Evolutionary conservation across 2,888 invertebrate genomes (phyloP), one percentile per base, ranked within the genome.

Genomic region (Macrosoma leucophasiata): DNA sequence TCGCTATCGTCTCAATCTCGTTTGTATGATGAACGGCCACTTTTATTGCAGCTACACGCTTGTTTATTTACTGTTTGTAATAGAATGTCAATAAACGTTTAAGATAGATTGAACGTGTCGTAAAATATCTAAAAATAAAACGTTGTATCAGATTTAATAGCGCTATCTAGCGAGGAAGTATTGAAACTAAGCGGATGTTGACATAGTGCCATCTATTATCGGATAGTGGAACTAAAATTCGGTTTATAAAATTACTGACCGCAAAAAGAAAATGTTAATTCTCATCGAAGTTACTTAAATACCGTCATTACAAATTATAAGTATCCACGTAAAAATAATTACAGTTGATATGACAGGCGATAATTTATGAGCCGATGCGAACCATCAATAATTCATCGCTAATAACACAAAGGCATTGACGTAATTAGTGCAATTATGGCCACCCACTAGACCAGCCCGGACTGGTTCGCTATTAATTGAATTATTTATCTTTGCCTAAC

Each of bases 371-470:
- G 58, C 57, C 55, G 58, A 64, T 59, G 62, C 62, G 48, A 58
- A 53, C 48, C 67, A 77, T 77, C 75, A 76, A 79, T 78, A 78
- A 79, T 78, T 82, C 77, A 81, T 81, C 60, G 58, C 62, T 71
- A 73, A 72, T 76, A 72, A 69, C 64, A 69, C 60, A 63, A 69
- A 63, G 63, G 66, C 65, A 71, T 67, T 74, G 79, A 74, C 69
- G 68, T 79, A 78, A 81, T 81, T 79, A 81, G 73, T 62, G 70
- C 76, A 78, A 78, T 79, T 75, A 78, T 55, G 82, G 61, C 82
- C 81, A 77, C 82, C 79, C 78, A 76, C 64, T n/a, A 51, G 61
- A 61, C 66, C 53, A 55, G 42, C 55, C 51, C 52, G 58, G 25
- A 23, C 59, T 58, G 55, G 53, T 53, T 51, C 46, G 55, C 52